phyloP scores from a whole-genome alignment of 2,888 invertebrate species.

The Cerceris rybyensis region DNA sequence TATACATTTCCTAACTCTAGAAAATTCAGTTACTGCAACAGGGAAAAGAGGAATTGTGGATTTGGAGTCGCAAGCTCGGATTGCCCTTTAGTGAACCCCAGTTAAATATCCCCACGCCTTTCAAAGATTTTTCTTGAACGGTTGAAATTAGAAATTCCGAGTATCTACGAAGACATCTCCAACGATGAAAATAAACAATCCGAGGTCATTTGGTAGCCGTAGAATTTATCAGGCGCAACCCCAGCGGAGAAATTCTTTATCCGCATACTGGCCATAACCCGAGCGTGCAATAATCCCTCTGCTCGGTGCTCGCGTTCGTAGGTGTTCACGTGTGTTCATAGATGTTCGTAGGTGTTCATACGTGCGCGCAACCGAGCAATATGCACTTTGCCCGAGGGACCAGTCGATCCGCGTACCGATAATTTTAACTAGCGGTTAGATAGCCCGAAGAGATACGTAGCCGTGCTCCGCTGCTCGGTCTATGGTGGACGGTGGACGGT shows the following conservation, averaged over 20 bases:
- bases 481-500: no score
- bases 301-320: conserved; percentile 31
- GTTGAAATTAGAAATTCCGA: no score
- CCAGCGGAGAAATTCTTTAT: conserved; percentile 36
- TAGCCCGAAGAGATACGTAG: conserved; percentile 39
- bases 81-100: no score
- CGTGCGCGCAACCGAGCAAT: conserved; percentile 23
- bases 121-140: no score
- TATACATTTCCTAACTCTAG: no score
- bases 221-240: conserved; percentile 16
- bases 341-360: conserved; percentile 6
- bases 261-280: conserved; percentile 36
- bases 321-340: not conserved
- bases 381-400: conserved; percentile 42
- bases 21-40: no score
- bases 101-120: no score
- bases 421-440: conserved; percentile 60
- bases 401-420: conserved; percentile 50
- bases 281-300: conserved; percentile 49
- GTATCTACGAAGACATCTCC: no score
- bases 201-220: conserved; percentile 12
- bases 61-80: no score
- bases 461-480: conserved; percentile 6
- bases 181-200: not conserved
- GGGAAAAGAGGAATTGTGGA: no score